These are phyloP conservation scores for Microtus richardsoni DNA, from an alignment of 2,113 vertebrate genomes.

Conservation along the genomic window DNA sequence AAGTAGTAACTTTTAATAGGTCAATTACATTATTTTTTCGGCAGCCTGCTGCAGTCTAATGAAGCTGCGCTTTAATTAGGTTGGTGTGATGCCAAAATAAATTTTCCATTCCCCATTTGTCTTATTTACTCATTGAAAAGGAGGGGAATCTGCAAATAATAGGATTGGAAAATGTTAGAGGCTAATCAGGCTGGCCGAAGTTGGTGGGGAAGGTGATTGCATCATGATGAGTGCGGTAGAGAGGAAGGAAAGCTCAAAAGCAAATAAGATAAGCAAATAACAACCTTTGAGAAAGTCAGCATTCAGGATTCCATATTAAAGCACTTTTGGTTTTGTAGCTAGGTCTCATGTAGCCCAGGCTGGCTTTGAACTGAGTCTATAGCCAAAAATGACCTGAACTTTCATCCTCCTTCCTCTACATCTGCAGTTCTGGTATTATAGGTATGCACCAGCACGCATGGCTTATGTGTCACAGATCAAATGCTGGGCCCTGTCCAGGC, in stretches of 20 bases:
- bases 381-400: too few relatives aligned
- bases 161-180: conserved; percentile 69
- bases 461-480: background rate
- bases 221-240: background rate
- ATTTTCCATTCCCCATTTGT: conserved; percentile 74
- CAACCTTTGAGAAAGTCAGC: background rate
- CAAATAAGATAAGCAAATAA: background rate
- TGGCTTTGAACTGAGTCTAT: background rate
- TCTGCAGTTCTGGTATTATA: background rate
- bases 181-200: conserved; percentile 69
- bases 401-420: background rate
- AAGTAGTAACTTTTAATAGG: conserved; percentile 80
- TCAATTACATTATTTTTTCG: conserved; percentile 81
- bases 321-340: background rate
- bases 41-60: conserved; percentile 69
- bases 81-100: conserved; percentile 76
- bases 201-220: conserved; percentile 10
- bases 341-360: background rate
- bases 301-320: background rate
- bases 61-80: conserved; percentile 80
- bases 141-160: conserved; percentile 72
- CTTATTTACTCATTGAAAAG: conserved; percentile 84
- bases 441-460: background rate
- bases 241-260: conserved; percentile 25
- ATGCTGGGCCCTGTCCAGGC: background rate